Conservation (phyloP, 2,888 invertebrate genomes). For the Pseudococcus viburni region DNA sequence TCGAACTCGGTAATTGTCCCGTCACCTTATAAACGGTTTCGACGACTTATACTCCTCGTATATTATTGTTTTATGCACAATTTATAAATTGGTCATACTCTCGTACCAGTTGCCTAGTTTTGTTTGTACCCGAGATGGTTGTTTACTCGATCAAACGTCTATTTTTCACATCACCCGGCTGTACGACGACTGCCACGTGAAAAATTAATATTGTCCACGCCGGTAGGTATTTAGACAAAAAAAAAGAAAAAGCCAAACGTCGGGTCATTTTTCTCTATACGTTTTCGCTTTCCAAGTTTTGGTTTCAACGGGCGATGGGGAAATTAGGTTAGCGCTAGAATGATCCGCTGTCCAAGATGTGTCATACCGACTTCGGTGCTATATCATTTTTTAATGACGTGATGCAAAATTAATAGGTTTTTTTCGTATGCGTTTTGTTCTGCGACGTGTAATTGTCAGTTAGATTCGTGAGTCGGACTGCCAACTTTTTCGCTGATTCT, state of each 20-base stretch:
- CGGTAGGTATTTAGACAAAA: not conserved
- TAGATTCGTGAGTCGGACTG: not conserved
- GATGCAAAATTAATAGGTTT: slow-evolving; percentile 33
- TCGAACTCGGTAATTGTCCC: not conserved
- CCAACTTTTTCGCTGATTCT: not conserved
- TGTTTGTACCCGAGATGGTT: not conserved
- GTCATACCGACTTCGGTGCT: not conserved
- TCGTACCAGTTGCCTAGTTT: slow-evolving; percentile 48
- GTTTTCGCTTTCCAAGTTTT: slow-evolving; percentile 26
- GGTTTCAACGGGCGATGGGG: not conserved
- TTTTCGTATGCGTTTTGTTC: slow-evolving; percentile 18
- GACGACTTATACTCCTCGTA: not conserved
- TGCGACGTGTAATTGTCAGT: slow-evolving; percentile 5
- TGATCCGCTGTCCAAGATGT: not conserved
- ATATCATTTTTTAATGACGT: slow-evolving; percentile 41
- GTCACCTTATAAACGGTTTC: not conserved
- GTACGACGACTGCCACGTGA: not conserved
- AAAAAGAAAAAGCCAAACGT: not conserved
- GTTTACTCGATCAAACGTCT: slow-evolving; percentile 24
- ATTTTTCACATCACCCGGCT: slow-evolving; percentile 16
- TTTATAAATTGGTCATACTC: slow-evolving; percentile 45
- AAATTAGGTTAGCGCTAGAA: slow-evolving; percentile 18
- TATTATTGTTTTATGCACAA: slow-evolving; percentile 26
- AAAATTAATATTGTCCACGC: not conserved
- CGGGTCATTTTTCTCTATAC: not conserved